Conservation (phyloP, 2,113 vertebrate genomes). For the Xenopus borealis region DNA sequence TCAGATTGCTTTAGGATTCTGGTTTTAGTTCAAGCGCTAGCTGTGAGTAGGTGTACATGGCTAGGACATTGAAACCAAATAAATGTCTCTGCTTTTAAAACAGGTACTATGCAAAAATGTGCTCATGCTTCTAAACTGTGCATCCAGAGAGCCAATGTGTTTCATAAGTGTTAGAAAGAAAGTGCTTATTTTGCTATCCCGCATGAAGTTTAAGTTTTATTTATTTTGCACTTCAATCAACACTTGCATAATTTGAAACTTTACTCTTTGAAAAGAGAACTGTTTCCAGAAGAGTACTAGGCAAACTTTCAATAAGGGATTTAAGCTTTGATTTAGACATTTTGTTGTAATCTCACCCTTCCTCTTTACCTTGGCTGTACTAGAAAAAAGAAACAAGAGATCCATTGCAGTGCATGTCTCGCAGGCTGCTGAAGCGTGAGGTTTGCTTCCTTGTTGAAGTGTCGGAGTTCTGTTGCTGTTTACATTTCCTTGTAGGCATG, state of each 20-base stretch:
- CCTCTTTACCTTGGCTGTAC: slow-evolving; percentile 64
- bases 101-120: too few species aligned
- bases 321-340: slow-evolving; percentile 66
- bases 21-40: too few species aligned
- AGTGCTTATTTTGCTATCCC: not conserved
- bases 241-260: slow-evolving; percentile 28
- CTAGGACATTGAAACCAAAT: too few species aligned
- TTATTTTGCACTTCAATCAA: slow-evolving; percentile 28
- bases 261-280: slow-evolving; percentile 33
- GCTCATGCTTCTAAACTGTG: too few species aligned
- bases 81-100: too few species aligned
- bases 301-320: slow-evolving; percentile 59
- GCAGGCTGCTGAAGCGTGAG: slow-evolving; percentile 50
- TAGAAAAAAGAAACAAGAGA: slow-evolving; percentile 60
- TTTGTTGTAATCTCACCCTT: slow-evolving; percentile 66
- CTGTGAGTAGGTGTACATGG: too few species aligned
- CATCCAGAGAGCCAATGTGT: too few species aligned
- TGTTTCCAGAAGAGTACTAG: slow-evolving; percentile 45
- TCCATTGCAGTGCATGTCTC: slow-evolving; percentile 54
- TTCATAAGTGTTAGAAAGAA: not conserved
- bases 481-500: slow-evolving; percentile 39
- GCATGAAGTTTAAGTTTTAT: slow-evolving; percentile 26
- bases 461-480: slow-evolving; percentile 38
- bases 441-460: slow-evolving; percentile 58
- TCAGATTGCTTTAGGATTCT: too few species aligned